Percentiles rank a stretch among this genome's conserved stretches.
phyloP scores from a whole-genome alignment of 2,113 vertebrate genomes.

The Callipepla squamata region DNA sequence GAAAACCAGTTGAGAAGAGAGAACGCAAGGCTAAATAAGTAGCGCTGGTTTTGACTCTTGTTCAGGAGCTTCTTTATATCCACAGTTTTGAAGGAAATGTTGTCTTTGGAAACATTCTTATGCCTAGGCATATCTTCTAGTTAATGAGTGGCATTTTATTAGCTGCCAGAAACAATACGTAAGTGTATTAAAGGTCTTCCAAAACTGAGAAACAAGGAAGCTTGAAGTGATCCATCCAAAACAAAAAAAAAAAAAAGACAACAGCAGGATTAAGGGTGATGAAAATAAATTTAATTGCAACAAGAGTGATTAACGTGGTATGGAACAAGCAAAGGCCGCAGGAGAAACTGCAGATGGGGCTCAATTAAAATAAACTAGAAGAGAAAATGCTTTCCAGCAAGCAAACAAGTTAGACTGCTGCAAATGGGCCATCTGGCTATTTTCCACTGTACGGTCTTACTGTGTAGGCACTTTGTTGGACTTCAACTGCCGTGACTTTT shows the following conservation, averaged over 20 bases:
- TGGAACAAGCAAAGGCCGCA: constrained; percentile 34
- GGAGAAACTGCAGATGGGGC: constrained; percentile 37
- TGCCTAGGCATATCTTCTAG: not conserved
- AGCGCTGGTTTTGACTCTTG: not conserved
- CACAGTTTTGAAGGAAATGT: constrained; percentile 30
- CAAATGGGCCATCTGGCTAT: not conserved
- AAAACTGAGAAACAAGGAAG: not conserved
- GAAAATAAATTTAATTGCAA: constrained; percentile 35
- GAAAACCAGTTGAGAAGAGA: not conserved
- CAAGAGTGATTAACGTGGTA: not conserved
- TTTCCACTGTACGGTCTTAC: not conserved
- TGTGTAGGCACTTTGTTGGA: constrained; percentile 26
- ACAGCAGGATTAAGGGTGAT: not conserved
- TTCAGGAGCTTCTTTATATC: constrained; percentile 6
- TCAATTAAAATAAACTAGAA: constrained; percentile 25
- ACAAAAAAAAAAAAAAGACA: not conserved
- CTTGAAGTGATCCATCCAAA: not conserved
- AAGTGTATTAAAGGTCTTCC: constrained; percentile 7
- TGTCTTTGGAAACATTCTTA: constrained; percentile 41
- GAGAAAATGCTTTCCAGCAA: constrained; percentile 41
- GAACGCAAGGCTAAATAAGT: not conserved
- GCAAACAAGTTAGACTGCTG: not conserved
- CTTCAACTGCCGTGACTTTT: not conserved
- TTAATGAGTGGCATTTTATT: constrained; percentile 23
- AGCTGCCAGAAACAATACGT: constrained; percentile 21